Evolutionary conservation across 2,113 vertebrate species (phyloP).

Genomic region (Sturnira hondurensis): DNA sequence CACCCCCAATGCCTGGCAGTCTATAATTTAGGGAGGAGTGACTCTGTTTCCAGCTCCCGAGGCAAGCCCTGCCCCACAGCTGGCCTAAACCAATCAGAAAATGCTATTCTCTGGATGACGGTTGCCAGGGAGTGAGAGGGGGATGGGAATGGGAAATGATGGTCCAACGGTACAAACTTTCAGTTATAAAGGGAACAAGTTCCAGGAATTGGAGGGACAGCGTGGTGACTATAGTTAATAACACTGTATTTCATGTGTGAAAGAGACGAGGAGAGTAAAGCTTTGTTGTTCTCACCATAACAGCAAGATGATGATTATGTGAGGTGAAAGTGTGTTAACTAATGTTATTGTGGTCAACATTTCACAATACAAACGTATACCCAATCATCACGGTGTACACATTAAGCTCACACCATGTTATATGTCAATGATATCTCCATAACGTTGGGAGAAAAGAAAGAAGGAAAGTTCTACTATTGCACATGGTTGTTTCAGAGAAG

Average conservation of each 20-base stretch:
- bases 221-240: background rate
- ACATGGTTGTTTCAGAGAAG: background rate
- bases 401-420: background rate
- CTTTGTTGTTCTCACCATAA: background rate
- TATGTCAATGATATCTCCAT: background rate
- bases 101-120: background rate
- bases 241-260: background rate
- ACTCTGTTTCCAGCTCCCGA: background rate
- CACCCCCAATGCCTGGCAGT: fast-evolving
- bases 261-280: background rate
- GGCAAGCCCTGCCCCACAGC: background rate
- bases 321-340: background rate
- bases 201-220: no score
- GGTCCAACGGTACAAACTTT: background rate
- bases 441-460: background rate
- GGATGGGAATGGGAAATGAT: background rate
- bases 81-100: background rate
- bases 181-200: background rate
- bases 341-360: background rate
- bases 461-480: background rate
- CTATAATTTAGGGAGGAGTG: background rate
- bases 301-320: background rate
- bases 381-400: background rate
- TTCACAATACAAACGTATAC: background rate
- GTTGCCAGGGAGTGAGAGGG: background rate